A percentile compares a stretch with the other conserved stretches of the same genome.
Conservation (phyloP, 1,140 invertebrate species). For the Drosophila parabipectinata region DNA sequence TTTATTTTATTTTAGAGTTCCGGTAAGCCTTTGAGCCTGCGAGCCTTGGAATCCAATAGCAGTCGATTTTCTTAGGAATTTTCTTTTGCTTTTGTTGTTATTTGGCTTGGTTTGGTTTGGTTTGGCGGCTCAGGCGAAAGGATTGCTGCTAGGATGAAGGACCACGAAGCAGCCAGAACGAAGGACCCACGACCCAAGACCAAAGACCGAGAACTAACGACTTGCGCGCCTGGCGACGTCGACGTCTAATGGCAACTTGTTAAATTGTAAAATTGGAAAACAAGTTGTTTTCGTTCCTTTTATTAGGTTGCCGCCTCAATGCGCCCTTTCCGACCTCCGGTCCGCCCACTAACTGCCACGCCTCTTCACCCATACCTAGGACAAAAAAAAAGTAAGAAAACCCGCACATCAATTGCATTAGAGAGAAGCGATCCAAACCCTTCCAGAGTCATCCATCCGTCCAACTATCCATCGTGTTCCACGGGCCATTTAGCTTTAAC, state of each 20-base stretch:
- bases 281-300: conserved; percentile 83
- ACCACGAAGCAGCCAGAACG: conserved; percentile 7
- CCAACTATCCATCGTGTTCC: conserved; percentile 42
- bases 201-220: conserved; percentile 57
- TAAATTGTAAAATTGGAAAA: conserved; percentile 84
- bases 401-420: conserved; percentile 63
- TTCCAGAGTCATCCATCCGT: conserved; percentile 27
- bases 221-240: conserved; percentile 44
- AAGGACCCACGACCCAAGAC: conserved; percentile 43
- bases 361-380: background rate
- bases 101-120: conserved; percentile 25
- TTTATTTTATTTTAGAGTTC: conserved; percentile 47
- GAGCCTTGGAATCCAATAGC: conserved; percentile 72
- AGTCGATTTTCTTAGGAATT: conserved; percentile 81
- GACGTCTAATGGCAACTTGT: conserved; percentile 80
- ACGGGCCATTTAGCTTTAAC: conserved; percentile 71
- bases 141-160: conserved; percentile 45
- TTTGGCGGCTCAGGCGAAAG: conserved; percentile 55
- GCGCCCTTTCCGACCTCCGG: conserved; percentile 29
- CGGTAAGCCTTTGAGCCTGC: conserved; percentile 57
- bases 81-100: conserved; percentile 46
- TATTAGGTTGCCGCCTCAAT: conserved; percentile 81
- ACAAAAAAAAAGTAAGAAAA: background rate
- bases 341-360: conserved; percentile 1
- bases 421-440: conserved; percentile 20